Percentiles rank a stretch among this genome's conserved stretches.
These are phyloP conservation scores for Fulica atra DNA, from an alignment of 2,113 vertebrate genomes.

Conservation along the genomic window DNA sequence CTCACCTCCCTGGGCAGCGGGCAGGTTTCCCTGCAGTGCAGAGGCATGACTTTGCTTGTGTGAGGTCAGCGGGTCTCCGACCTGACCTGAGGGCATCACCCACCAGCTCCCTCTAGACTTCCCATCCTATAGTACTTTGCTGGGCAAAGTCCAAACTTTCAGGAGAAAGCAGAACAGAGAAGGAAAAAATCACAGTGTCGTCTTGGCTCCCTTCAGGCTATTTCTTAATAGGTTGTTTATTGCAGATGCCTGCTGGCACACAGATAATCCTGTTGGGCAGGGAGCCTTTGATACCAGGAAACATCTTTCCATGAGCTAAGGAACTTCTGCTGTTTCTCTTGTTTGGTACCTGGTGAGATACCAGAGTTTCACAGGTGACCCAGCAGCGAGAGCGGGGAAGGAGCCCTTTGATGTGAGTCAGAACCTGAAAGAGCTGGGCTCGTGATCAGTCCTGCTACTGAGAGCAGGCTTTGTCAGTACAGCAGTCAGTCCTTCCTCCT, in stretches of 20 bases:
- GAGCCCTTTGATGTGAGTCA: not conserved
- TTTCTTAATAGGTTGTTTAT: not conserved
- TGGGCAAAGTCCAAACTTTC: not conserved
- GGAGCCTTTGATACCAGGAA: not conserved
- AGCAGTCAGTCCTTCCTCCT: not conserved
- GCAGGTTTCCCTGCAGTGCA: not conserved
- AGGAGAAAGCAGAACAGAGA: not conserved
- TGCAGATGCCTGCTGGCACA: not conserved
- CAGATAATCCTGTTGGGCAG: not conserved
- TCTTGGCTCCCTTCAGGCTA: not conserved
- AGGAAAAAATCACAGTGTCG: not conserved
- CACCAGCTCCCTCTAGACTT: not conserved
- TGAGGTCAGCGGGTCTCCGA: not conserved
- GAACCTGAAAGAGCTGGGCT: not conserved
- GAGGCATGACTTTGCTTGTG: not conserved
- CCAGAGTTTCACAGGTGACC: accelerated
- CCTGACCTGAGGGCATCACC: not conserved
- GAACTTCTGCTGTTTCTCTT: not conserved
- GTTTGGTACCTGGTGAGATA: not conserved
- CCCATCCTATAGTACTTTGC: not conserved
- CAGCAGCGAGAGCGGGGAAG: not conserved
- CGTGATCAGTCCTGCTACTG: accelerated
- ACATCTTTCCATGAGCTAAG: not conserved
- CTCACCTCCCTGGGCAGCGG: not conserved
- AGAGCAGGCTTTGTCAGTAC: not conserved